Evolutionary conservation across 2,797 vertebrate species (phyloP).

Genomic region (Sebastes ruberrimus): DNA sequence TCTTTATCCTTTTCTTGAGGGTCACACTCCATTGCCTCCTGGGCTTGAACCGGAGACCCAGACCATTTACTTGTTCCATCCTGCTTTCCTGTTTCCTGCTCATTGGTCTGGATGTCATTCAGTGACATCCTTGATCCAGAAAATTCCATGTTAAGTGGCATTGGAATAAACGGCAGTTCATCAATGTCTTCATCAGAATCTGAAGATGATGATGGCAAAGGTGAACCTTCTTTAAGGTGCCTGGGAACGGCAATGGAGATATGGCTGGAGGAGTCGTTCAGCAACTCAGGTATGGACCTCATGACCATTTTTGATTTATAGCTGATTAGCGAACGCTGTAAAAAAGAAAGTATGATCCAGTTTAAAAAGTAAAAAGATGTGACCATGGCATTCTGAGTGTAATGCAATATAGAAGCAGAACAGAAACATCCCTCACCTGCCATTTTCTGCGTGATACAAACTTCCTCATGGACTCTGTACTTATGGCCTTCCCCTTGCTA

Average conservation of each 20-base stretch:
- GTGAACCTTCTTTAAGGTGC: constrained; percentile 88
- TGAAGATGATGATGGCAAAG: constrained; percentile 92
- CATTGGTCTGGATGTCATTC: constrained; percentile 91
- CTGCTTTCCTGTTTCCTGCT: constrained; percentile 77
- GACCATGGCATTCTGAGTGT: neutral
- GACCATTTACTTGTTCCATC: constrained; percentile 72
- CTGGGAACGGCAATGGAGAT: constrained; percentile 92
- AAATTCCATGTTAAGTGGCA: constrained; percentile 93
- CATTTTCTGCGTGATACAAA: constrained; percentile 95
- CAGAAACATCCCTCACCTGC: constrained; percentile 86
- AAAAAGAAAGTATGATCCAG: constrained; percentile 21
- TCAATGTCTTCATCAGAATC: constrained; percentile 96
- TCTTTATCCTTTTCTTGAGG: constrained; percentile 63
- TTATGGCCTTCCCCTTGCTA: constrained; percentile 91
- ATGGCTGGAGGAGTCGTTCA: constrained; percentile 92
- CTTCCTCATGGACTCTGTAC: constrained; percentile 91
- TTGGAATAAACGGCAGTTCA: constrained; percentile 94
- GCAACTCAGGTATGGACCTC: constrained; percentile 92
- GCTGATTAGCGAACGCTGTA: constrained; percentile 94
- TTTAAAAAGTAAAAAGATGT: neutral
- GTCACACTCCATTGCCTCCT: constrained; percentile 72
- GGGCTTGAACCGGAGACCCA: constrained; percentile 55
- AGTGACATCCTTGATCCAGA: constrained; percentile 93
- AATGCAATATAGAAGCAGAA: neutral
- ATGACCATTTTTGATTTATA: constrained; percentile 99